A percentile compares a stretch with the other conserved stretches of the same genome.
phyloP scores from a whole-genome alignment of 2,113 vertebrate species.

The Burhinus bistriatus region DNA sequence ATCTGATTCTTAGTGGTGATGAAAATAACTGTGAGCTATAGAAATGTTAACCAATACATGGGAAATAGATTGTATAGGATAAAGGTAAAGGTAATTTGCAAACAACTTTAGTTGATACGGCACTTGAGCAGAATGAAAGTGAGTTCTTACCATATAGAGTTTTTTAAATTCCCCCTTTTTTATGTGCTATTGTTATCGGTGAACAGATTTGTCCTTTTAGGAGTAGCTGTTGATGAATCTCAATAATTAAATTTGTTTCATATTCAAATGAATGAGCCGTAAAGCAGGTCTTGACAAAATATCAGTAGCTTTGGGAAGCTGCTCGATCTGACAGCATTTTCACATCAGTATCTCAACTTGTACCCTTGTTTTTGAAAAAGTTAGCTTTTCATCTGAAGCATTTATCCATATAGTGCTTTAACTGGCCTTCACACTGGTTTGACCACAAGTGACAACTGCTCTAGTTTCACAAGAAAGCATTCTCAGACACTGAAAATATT shows the following conservation, averaged over 20 bases:
- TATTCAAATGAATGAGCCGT: neutral
- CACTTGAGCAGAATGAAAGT: neutral
- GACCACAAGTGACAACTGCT: neutral
- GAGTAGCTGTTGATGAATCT: neutral
- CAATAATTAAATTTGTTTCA: neutral
- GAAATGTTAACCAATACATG: neutral
- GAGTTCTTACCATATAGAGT: neutral
- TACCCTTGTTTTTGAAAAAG: neutral
- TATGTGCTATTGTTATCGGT: neutral
- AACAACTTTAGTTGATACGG: neutral
- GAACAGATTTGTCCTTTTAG: neutral
- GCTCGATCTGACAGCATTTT: neutral
- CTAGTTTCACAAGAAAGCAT: constrained; percentile 21
- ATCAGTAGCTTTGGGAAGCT: neutral
- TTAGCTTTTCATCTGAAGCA: neutral
- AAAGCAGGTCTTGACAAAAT: neutral
- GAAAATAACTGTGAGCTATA: neutral
- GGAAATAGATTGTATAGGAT: neutral
- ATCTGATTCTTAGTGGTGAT: neutral
- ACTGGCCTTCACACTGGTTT: neutral
- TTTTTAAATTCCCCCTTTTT: neutral
- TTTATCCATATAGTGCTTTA: neutral
- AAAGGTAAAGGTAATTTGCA: neutral
- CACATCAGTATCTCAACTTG: neutral
- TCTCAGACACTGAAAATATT: constrained; percentile 6